Percentiles rank a stretch among this genome's conserved stretches.
Evolutionary conservation across 2,113 vertebrate genomes (phyloP).

Genomic region (Patagioenas fasciata): DNA sequence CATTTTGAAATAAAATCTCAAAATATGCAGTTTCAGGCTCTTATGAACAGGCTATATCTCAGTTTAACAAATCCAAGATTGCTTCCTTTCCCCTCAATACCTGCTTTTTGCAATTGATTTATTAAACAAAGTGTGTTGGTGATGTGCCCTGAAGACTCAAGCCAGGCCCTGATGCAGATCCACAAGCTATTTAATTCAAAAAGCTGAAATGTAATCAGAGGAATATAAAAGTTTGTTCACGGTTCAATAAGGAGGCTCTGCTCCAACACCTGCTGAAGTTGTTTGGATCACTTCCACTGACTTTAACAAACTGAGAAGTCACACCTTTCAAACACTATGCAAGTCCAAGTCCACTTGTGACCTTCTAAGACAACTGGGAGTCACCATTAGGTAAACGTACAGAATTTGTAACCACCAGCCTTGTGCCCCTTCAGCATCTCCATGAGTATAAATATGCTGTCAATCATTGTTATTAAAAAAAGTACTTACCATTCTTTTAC

Average conservation of each 20-base stretch:
- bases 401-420: not conserved
- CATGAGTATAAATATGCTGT: not conserved
- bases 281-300: not conserved
- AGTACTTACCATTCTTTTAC: slow-evolving; percentile 85
- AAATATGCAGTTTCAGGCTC: not conserved
- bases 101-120: not conserved
- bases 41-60: not conserved
- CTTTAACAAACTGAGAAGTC: not conserved
- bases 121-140: not conserved
- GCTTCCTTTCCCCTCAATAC: not conserved
- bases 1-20: not conserved
- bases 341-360: not conserved
- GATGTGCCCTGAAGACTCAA: not conserved
- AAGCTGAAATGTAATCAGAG: not conserved
- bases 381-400: accelerated
- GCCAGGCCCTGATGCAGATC: not conserved
- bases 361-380: not conserved
- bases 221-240: not conserved
- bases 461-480: not conserved
- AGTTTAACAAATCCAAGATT: not conserved
- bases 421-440: not conserved
- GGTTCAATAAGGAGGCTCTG: not conserved
- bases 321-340: not conserved
- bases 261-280: not conserved
- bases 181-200: not conserved